Conservation (phyloP, 2,113 vertebrate genomes). For the Chroicocephalus ridibundus region DNA sequence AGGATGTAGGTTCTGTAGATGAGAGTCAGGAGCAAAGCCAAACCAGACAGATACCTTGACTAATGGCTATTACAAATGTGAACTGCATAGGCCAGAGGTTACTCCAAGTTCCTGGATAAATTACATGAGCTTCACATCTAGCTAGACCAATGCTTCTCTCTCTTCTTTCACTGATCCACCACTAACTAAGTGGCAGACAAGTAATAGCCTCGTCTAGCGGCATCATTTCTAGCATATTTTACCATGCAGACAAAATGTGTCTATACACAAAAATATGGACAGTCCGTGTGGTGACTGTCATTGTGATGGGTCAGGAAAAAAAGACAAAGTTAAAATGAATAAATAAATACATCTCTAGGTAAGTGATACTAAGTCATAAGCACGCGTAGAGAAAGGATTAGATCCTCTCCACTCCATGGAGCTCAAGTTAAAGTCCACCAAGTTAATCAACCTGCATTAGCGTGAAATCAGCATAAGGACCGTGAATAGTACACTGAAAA, state of each 20-base stretch:
- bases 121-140: not conserved
- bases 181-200: not conserved
- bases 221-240: not conserved
- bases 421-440: not conserved
- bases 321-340: not conserved
- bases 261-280: not conserved
- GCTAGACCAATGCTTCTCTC: not conserved
- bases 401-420: not conserved
- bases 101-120: not conserved
- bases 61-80: not conserved
- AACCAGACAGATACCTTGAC: not conserved
- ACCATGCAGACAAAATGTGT: not conserved
- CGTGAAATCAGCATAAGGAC: not conserved
- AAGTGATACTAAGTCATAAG: not conserved
- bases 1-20: not conserved
- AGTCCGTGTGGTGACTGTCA: not conserved
- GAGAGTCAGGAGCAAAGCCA: not conserved
- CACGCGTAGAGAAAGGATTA: not conserved
- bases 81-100: not conserved
- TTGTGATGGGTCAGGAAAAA: not conserved
- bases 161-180: not conserved
- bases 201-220: not conserved
- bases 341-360: not conserved
- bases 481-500: not conserved
- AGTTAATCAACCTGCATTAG: not conserved